Base-by-base conservation (phyloP, 2,888 invertebrate genomes). In the Eumacrocentrus americanus region DNA sequence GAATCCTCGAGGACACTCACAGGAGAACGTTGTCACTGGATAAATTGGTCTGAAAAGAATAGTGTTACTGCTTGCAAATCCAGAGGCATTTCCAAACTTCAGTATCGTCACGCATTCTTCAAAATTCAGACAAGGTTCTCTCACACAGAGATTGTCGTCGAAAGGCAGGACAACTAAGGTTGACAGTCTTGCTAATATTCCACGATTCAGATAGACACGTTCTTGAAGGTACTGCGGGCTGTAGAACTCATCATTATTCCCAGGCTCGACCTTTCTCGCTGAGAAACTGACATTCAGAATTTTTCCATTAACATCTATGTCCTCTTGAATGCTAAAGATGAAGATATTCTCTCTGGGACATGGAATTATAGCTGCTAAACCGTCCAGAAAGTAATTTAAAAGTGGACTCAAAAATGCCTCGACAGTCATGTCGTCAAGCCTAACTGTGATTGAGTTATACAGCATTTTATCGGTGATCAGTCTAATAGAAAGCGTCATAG, bases 271-370 rank as follows among this genome's bases (percentile, higher is more conserved):
- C 25, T 90, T 84, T 60, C 89, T 86, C 0, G 95, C 95, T 0
- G 96, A 94, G 79, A 98, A 95, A 67, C 95, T 96, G 1, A 98
- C 93, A 79, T 98, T 98, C 16, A 98, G 81, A 57, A 97, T 93
- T 76, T 91, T 90, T 0, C 90, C 88, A 2, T 89, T 88, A 0
- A 95, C 93, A 74, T 96, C 95, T 0, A 92, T 92, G 76, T 96
- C 96, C 75, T 95, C 94, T 85, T 92, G 81, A 0, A 98, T 88
- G 75, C 95, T 95, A 73, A 98, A 96, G 11, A 97, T 84, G 73
- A 92, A 94, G 58, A 98, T 92, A 74, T 95, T 94, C 74, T 95
- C 95, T 74, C 91, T 91, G 0, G 95, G 93, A 62, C 95, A 94
- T 0, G 95, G 95, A 72, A 92, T 91, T 61, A 97, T 94, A 0